Percentiles rank a stretch among this genome's conserved stretches.
These are phyloP conservation scores for Venusia cambrica DNA, from an alignment of 2,888 invertebrate species.

Conservation along the genomic window DNA sequence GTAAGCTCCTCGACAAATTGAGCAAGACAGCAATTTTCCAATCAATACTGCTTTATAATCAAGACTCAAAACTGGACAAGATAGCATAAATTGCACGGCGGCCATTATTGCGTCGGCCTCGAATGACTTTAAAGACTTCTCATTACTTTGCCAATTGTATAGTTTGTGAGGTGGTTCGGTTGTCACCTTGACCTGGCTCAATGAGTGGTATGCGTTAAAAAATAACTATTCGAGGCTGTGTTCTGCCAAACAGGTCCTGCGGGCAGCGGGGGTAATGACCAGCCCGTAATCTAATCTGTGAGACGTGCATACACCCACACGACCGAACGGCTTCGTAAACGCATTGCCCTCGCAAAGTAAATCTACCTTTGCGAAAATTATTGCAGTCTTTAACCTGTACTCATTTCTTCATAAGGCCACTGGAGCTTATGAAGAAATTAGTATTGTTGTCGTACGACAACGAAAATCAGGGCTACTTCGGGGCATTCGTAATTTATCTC, in stretches of 20 bases:
- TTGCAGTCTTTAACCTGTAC: neutral
- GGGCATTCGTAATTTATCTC: too few relatives aligned
- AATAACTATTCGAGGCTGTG: slow-evolving; percentile 39
- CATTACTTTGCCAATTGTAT: slow-evolving; percentile 23
- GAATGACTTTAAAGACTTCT: slow-evolving; percentile 25
- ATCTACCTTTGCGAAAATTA: slow-evolving; percentile 5
- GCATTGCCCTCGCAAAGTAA: slow-evolving; percentile 20
- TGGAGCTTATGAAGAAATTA: too few relatives aligned
- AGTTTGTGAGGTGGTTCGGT: slow-evolving; percentile 16
- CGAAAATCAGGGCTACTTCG: too few relatives aligned
- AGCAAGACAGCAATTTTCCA: slow-evolving; percentile 24
- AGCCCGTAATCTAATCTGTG: slow-evolving; percentile 67
- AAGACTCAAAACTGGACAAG: slow-evolving; percentile 23
- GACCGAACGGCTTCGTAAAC: slow-evolving; percentile 34
- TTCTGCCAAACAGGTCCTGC: slow-evolving; percentile 55
- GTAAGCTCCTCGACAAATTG: slow-evolving; percentile 15
- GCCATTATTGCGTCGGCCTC: slow-evolving; percentile 27
- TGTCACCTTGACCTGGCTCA: slow-evolving; percentile 29
- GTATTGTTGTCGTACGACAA: too few relatives aligned
- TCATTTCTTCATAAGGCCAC: too few relatives aligned
- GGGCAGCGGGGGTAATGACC: slow-evolving; percentile 63
- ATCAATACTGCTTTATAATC: slow-evolving; percentile 22
- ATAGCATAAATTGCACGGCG: slow-evolving; percentile 27
- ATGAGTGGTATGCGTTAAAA: slow-evolving; percentile 27
- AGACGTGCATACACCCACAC: slow-evolving; percentile 41